Conservation (phyloP, 1,140 invertebrate genomes). For the Agrilus planipennis region DNA sequence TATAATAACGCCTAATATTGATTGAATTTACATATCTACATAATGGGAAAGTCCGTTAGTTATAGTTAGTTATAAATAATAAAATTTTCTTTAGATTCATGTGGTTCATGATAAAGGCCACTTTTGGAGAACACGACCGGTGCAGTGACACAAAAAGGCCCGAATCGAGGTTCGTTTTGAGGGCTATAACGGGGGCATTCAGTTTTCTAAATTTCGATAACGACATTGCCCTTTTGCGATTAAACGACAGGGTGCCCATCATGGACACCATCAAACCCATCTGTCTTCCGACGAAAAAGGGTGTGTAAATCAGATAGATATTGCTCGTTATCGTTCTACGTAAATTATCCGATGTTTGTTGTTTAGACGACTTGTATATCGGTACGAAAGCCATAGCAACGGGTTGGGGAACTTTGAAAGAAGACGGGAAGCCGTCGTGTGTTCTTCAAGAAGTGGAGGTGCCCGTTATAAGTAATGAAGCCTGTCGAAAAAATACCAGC, state of each 20-base stretch:
- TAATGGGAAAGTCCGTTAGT: no score
- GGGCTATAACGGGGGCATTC: conserved; percentile 63
- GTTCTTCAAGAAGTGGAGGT: conserved; percentile 70
- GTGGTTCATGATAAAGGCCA: conserved; percentile 83
- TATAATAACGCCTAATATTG: no score
- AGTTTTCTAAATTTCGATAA: conserved; percentile 74
- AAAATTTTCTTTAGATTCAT: conserved; percentile 54
- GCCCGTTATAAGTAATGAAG: conserved; percentile 64
- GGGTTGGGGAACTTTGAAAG: conserved; percentile 75
- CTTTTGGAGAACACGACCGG: conserved; percentile 72
- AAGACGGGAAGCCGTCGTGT: conserved; percentile 70
- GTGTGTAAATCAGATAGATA: conserved; percentile 32
- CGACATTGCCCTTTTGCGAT: conserved; percentile 67
- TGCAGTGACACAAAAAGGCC: conserved; percentile 55
- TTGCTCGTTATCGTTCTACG: not conserved
- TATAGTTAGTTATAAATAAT: not conserved
- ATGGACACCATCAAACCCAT: conserved; percentile 63
- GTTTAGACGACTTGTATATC: conserved; percentile 50
- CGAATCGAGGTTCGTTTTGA: conserved; percentile 61
- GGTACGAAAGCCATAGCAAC: conserved; percentile 58
- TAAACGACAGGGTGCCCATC: conserved; percentile 64
- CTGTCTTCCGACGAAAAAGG: conserved; percentile 55
- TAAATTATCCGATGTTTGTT: not conserved
- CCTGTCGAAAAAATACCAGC: conserved; percentile 65
- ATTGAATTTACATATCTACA: no score